Base-by-base conservation (phyloP, 2,888 invertebrate species). In the Adineta ricciae region DNA sequence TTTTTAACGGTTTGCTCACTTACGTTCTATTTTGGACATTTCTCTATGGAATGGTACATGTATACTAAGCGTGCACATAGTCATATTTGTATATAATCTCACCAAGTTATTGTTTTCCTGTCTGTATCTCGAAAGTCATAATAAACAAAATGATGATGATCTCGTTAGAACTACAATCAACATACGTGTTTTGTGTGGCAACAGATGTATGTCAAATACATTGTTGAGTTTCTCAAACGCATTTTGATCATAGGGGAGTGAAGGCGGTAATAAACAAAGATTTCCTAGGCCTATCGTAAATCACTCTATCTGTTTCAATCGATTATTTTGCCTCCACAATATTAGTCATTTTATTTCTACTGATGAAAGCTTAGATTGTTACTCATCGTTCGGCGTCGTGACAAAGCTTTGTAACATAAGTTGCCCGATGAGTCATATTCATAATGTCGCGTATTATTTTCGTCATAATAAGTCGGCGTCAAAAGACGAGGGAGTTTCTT, bases 31-130 rank as follows among this genome's bases (percentile, higher is more conserved):
- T 86, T 50, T 87, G 87, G 87, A 87, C 46, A 88, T 93, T 93
- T 89, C 90, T 93, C 83, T 93, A 93, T 88, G 93, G 93, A 84
- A 93, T 93, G 93, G 93, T 93, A 83, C 93, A 93, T 89, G 93
- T 93, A 46, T 93, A 93, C 88, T 93, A 88, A 52, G 24, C 1
- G 24, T 21, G 21, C 4, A 52, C 19, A 52, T 64, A 64, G 27
- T 64, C 14, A 14, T 4, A 64, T 19, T 14, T 7, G 27, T 16
- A 64, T 64, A 19, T 19, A 64, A 36, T 64, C 32, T 64, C 19
- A 64, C 14, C 3, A 32, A 64, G 19, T 64, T 0, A 19, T 64
- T 36, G 64, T 64, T 64, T 64, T 32, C 16, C 32, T 27, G 16
- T 0, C 46, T 64, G 4, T 64, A 32, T 36, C 32, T 7, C 19